Conservation (phyloP, 64 coral and sea anemone genomes). For the Actinia equina region DNA sequence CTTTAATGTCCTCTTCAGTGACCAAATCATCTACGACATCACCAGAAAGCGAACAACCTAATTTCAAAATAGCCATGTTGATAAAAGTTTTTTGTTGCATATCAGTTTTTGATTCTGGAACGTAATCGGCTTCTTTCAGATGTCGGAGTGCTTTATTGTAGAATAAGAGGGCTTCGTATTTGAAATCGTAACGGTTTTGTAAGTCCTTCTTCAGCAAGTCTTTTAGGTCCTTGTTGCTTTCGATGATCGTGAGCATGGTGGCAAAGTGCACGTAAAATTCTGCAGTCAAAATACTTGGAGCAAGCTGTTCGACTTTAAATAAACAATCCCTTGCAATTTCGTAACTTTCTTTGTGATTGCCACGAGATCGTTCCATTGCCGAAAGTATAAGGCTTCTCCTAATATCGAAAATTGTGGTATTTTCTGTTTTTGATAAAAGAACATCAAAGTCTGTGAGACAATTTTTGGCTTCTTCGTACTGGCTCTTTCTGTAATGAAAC, state of each 20-base stretch:
- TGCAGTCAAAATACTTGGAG: constrained; percentile 25
- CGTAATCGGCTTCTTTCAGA: constrained; percentile 2
- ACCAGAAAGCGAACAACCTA: constrained; percentile 25
- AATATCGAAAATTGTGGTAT: constrained; percentile 6
- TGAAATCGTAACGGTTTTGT: background rate
- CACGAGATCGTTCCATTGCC: constrained; percentile 20
- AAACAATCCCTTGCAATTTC: constrained; percentile 15
- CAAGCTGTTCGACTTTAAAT: background rate
- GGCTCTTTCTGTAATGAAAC: constrained; percentile 20
- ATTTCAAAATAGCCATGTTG: background rate
- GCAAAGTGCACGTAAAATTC: constrained; percentile 35
- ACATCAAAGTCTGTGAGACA: background rate
- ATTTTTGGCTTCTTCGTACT: constrained; percentile 5
- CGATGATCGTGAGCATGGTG: constrained; percentile 25
- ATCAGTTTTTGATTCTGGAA: constrained; percentile 18
- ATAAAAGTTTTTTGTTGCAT: constrained; percentile 28
- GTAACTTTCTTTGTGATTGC: constrained; percentile 13
- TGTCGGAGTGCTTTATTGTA: constrained; percentile 12
- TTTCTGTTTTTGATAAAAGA: background rate
- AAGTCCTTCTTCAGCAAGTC: constrained; percentile 10
- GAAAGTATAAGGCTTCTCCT: background rate
- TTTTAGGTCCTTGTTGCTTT: constrained; percentile 1
- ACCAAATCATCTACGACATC: constrained; percentile 21
- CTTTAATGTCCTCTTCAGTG: constrained; percentile 4
- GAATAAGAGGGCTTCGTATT: constrained; percentile 18